These are phyloP conservation scores for Cygnus olor DNA, from an alignment of 2,797 vertebrate genomes.

Conservation along the genomic window DNA sequence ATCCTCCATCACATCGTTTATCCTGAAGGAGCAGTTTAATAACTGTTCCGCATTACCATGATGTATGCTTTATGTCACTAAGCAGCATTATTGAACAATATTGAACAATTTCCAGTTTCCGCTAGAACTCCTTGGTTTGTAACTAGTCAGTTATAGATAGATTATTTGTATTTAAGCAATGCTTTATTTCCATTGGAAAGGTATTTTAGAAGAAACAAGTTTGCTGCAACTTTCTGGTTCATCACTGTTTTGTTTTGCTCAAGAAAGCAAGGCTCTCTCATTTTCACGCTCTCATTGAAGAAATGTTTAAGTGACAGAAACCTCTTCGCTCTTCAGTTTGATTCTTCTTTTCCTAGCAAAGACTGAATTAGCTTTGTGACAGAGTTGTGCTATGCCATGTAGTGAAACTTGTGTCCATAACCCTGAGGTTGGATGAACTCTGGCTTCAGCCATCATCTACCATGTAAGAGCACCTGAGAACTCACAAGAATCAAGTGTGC, in stretches of 20 bases:
- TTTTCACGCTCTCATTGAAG: not conserved
- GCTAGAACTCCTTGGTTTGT: not conserved
- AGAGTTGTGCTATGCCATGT: not conserved
- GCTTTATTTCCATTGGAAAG: not conserved
- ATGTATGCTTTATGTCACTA: not conserved
- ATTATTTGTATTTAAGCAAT: not conserved
- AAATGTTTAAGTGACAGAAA: not conserved
- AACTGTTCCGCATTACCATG: not conserved
- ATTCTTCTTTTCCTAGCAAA: not conserved
- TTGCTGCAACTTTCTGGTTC: not conserved
- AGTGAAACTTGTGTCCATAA: not conserved
- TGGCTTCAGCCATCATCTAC: not conserved
- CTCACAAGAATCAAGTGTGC: not conserved
- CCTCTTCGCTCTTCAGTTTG: not conserved
- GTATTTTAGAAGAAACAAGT: not conserved
- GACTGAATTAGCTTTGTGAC: not conserved
- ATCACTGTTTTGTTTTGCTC: not conserved
- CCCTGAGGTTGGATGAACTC: not conserved
- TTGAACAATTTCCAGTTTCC: not conserved
- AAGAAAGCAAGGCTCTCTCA: not conserved
- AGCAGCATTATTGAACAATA: not conserved
- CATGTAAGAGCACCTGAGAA: not conserved
- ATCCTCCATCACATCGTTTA: not conserved
- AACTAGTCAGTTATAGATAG: not conserved
- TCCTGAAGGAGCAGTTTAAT: not conserved